These are phyloP conservation scores for Macaria notata DNA, from an alignment of 2,888 invertebrate genomes.

Conservation along the genomic window DNA sequence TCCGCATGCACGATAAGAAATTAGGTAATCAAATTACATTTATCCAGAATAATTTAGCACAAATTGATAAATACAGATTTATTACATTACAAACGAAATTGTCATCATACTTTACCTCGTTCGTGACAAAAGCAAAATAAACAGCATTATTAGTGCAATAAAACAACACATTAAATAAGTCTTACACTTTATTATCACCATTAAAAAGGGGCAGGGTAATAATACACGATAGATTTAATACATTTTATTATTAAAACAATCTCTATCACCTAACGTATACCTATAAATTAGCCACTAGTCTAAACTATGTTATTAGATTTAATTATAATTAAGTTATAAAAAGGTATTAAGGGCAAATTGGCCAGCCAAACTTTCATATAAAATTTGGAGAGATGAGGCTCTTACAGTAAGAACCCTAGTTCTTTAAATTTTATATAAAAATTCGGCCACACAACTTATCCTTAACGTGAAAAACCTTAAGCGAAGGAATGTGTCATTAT, in stretches of 20 bases:
- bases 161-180: conserved; percentile 60
- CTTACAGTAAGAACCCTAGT: too few relatives aligned
- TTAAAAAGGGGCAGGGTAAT: conserved; percentile 42
- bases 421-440: too few relatives aligned
- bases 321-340: conserved; percentile 46
- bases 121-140: conserved; percentile 41
- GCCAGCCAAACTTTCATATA: too few relatives aligned
- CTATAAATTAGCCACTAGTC: conserved; percentile 47
- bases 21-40: too few relatives aligned
- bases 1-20: too few relatives aligned
- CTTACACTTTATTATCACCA: conserved; percentile 61
- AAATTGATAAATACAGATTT: too few relatives aligned
- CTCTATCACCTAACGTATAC: conserved; percentile 34
- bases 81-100: too few relatives aligned
- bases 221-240: conserved; percentile 50
- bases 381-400: too few relatives aligned
- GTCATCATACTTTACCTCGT: too few relatives aligned
- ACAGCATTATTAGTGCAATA: conserved; percentile 64
- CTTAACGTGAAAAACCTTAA: conserved; percentile 45
- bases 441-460: too few relatives aligned
- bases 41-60: too few relatives aligned
- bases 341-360: conserved; percentile 38
- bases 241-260: conserved; percentile 57
- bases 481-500: conserved; percentile 53
- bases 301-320: conserved; percentile 49